phyloP scores from a whole-genome alignment of 2,113 vertebrate genomes.

The Sisor rabdophorus region DNA sequence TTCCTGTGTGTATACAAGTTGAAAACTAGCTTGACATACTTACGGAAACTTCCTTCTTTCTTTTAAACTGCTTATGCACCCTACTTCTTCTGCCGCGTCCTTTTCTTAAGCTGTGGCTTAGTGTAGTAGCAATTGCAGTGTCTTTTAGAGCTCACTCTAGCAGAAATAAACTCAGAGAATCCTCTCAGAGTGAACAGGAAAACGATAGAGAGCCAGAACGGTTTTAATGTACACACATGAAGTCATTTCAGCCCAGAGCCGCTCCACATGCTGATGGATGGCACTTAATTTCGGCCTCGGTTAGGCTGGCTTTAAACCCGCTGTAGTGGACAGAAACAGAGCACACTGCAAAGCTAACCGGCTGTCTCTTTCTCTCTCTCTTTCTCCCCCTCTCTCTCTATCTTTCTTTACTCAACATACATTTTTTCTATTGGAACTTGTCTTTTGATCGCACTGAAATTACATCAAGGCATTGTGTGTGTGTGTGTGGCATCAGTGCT shows the following conservation, averaged over 20 bases:
- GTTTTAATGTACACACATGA: slow-evolving; percentile 44
- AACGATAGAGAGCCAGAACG: slow-evolving; percentile 34
- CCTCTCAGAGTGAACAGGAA: slow-evolving; percentile 32
- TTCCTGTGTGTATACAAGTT: slow-evolving; percentile 10
- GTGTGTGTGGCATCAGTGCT: slow-evolving; percentile 37
- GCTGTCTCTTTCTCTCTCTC: slow-evolving; percentile 6
- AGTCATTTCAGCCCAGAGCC: slow-evolving; percentile 41
- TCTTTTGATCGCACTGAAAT: slow-evolving; percentile 41
- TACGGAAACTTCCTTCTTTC: background rate
- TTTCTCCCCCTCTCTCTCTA: background rate
- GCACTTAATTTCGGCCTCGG: slow-evolving; percentile 47
- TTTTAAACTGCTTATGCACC: slow-evolving; percentile 2
- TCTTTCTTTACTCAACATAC: background rate
- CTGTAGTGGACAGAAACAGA: slow-evolving; percentile 29
- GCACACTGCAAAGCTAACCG: slow-evolving; percentile 9
- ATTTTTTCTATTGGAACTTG: slow-evolving; percentile 25
- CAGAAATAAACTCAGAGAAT: slow-evolving; percentile 40
- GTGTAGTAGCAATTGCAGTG: slow-evolving; percentile 28
- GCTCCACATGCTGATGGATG: slow-evolving; percentile 46
- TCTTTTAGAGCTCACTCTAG: slow-evolving; percentile 39
- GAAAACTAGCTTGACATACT: slow-evolving; percentile 8
- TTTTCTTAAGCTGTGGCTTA: slow-evolving; percentile 2
- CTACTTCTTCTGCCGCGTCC: background rate
- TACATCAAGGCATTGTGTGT: slow-evolving; percentile 14
- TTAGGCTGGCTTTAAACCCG: slow-evolving; percentile 41